Percentiles rank a stretch among this genome's conserved stretches.
These are phyloP conservation scores for Anguilla pacifica DNA, from an alignment of 2,797 vertebrate genomes.

Conservation along the genomic window DNA sequence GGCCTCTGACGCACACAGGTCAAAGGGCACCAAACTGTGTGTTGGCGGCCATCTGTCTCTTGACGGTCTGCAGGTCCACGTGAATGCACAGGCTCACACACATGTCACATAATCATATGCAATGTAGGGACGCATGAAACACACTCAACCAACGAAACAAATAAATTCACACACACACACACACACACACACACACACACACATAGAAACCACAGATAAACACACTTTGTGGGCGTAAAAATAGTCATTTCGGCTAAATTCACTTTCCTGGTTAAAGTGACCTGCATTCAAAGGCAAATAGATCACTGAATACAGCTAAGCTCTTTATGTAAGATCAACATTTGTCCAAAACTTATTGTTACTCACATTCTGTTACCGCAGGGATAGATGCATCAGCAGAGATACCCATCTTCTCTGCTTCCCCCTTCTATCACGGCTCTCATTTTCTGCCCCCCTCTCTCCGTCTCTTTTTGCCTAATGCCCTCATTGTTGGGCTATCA, in stretches of 20 bases:
- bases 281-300: neutral
- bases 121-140: neutral
- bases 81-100: neutral
- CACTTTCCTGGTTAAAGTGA: neutral
- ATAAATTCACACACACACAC: neutral
- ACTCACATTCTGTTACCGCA: constrained; percentile 2
- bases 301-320: neutral
- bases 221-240: neutral
- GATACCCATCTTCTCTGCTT: neutral
- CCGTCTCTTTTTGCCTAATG: neutral
- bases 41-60: constrained; percentile 42
- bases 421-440: constrained; percentile 13
- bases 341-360: constrained; percentile 3
- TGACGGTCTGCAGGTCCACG: neutral
- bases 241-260: neutral
- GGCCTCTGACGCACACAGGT: constrained; percentile 24
- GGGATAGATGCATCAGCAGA: neutral
- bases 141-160: neutral
- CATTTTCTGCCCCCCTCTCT: constrained; percentile 30
- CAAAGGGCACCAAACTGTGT: constrained; percentile 31
- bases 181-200: neutral
- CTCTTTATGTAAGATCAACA: neutral
- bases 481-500: constrained; percentile 28
- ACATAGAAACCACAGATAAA: neutral
- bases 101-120: neutral